Evolutionary conservation across 2,797 vertebrate genomes (phyloP), one percentile per base, ranked within the genome.

Genomic region (Myotis findleyi): DNA sequence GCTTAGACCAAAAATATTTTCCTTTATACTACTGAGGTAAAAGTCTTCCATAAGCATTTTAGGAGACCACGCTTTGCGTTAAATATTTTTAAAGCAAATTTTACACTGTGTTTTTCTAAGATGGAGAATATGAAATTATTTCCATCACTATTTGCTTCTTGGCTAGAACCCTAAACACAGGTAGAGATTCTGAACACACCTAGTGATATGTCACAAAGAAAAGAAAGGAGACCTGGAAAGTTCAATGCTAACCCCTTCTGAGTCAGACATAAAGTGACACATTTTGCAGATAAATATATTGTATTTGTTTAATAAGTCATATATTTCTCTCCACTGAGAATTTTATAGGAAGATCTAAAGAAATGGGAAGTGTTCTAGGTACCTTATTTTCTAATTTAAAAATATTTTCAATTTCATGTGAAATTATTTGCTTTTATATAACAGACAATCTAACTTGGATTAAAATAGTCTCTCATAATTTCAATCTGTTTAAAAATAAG

Each of bases 41-140:
- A 94, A 88, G 49, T 82, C 69, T 38, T 72, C 5, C 36, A 47
- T 25, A 66, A 57, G 18, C 18, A 59, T 75, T 87, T 81, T 85
- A 83, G 62, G n/a, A 86, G 5, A 7, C 13, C 68, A 53, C 84
- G 83, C 53, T 88, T 91, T 62, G 59, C 59, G 6, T 73, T 51
- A 77, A 84, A 68, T 27, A 68, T 55, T 64, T 86, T 85, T 20
- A 92, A 95, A 91, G 13, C 62, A 85, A 92, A 87, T 53, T 96
- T 73, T 44, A 13, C 30, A 25, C 38, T 68, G 3, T 71, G n/a
- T 49, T 71, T 86, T 49, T 92, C 3, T 73, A 77, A 84, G 81
- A 38, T 6, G 4, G 27, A 30, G 21, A 21, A 10, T 53, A 21
- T 25, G 55, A 87, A 75, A 64, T 76, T 69, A 66, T 41, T 21